A percentile compares a stretch with the other conserved stretches of the same genome.
phyloP scores from a whole-genome alignment of 2,113 vertebrate species.

The Gila orcuttii region DNA sequence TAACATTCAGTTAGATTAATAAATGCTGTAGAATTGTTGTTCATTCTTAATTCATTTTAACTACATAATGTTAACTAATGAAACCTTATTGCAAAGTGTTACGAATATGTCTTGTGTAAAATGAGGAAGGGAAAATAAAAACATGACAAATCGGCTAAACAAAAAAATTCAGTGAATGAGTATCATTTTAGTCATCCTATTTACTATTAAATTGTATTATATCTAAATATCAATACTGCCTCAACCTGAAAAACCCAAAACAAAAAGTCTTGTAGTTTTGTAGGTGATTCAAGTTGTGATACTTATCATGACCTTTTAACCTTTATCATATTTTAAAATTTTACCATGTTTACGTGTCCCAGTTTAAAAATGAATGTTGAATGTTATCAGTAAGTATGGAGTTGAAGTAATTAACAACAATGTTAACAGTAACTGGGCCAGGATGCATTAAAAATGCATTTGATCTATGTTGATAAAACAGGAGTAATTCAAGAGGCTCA shows the following conservation, averaged over 20 bases:
- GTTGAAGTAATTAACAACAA: not conserved
- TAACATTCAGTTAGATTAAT: no score
- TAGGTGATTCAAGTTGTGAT: not conserved
- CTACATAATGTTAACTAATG: no score
- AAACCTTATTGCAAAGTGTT: no score
- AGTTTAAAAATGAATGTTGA: not conserved
- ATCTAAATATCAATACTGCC: not conserved
- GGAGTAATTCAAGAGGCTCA: not conserved
- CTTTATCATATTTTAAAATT: not conserved
- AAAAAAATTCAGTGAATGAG: no score
- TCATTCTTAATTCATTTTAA: no score
- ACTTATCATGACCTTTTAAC: not conserved
- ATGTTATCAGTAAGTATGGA: not conserved
- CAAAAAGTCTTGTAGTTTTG: not conserved
- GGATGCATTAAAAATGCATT: not conserved
- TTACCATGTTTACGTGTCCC: not conserved
- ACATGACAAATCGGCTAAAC: not conserved
- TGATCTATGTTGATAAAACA: slow-evolving; percentile 8
- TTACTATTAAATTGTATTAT: not conserved
- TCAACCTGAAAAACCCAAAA: not conserved
- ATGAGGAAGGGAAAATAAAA: not conserved
- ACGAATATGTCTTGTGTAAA: not conserved
- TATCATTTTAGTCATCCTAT: not conserved
- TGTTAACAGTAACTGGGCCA: slow-evolving; percentile 6
- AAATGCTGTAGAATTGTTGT: no score